Evolutionary conservation across 2,888 invertebrate genomes (phyloP).

Genomic region (Phortica magna): DNA sequence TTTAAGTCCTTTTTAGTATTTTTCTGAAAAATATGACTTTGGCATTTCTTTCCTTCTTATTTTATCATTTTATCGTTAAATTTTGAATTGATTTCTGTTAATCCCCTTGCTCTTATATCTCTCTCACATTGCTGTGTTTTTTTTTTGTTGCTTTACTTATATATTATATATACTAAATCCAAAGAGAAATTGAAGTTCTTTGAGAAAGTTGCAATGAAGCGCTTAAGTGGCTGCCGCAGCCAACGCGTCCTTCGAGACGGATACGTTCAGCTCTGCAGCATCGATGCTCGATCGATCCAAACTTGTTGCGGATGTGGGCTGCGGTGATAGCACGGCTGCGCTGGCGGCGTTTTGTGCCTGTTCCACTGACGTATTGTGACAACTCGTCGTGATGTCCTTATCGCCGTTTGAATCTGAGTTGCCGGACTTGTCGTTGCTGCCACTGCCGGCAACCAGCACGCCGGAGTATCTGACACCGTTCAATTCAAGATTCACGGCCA

Average conservation of each 20-base stretch:
- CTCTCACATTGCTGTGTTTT: neutral
- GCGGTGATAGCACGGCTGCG: neutral
- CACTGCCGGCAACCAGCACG: slow-evolving; percentile 88
- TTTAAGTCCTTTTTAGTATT: slow-evolving; percentile 55
- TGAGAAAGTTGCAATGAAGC: slow-evolving; percentile 45
- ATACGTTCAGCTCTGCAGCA: neutral
- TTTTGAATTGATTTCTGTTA: slow-evolving; percentile 32
- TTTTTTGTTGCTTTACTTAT: slow-evolving; percentile 6
- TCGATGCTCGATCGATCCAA: slow-evolving; percentile 35
- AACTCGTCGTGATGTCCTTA: slow-evolving; percentile 31
- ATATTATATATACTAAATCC: neutral
- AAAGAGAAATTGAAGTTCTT: slow-evolving; percentile 34
- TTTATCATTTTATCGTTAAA: slow-evolving; percentile 32
- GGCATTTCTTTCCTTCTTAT: slow-evolving; percentile 55
- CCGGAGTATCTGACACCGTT: slow-evolving; percentile 98
- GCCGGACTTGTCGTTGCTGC: slow-evolving; percentile 45
- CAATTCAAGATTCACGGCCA: slow-evolving; percentile 96
- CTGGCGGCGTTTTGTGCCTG: neutral
- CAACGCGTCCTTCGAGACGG: neutral
- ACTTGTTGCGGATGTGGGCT: neutral
- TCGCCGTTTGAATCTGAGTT: slow-evolving; percentile 33
- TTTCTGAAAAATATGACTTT: slow-evolving; percentile 72
- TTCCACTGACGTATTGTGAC: neutral
- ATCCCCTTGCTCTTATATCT: slow-evolving; percentile 47
- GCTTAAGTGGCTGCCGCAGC: slow-evolving; percentile 35